Evolutionary conservation across 2,888 invertebrate species (phyloP), one percentile per base, ranked within the genome.

Genomic region (Alloplasta piceator): DNA sequence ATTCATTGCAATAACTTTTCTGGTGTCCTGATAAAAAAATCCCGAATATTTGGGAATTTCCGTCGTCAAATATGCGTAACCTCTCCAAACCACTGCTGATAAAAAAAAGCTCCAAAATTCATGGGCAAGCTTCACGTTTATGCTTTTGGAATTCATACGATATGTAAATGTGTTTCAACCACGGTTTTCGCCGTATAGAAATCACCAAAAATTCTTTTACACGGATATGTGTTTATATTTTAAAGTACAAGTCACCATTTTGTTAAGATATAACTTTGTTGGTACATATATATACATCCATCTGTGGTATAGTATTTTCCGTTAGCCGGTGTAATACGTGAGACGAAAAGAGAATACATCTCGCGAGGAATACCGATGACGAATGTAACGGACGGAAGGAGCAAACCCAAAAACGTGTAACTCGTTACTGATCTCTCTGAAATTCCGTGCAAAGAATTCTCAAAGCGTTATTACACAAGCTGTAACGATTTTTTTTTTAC

Each of bases 271-370:
- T n/a, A n/a, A n/a, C n/a, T n/a, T n/a, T n/a, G n/a, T n/a, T n/a
- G 46, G 41, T 60, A 9, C 43, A 41, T 64, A 63, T 56, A 39
- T 50, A n/a, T 38, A 7, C 16, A 26, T 26, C 26, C 26, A 26
- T 26, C 26, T 26, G 26, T 7, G 58, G 58, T 55, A 55, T 46
- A 46, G 39, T n/a, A 26, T 48, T 46, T 60, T 52, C 74, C 74
- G 74, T 79, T 79, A 75, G 38, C 46, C 52, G 26, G 50, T 50
- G 14, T 70, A 58, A 50, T 71, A 79, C 74, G 79, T 74, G 68
- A 74, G 48, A 48, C 43, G 74, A 66, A 66, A 72, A 9, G 36
- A 7, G 12, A 73, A 78, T 55, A 64, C 48, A 55, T 68, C 43
- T 26, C 43, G 12, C 39, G 39, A n/a, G 43, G 14, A 63, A 63